phyloP scores from a whole-genome alignment of 1,140 invertebrate genomes.

The Homarus americanus region DNA sequence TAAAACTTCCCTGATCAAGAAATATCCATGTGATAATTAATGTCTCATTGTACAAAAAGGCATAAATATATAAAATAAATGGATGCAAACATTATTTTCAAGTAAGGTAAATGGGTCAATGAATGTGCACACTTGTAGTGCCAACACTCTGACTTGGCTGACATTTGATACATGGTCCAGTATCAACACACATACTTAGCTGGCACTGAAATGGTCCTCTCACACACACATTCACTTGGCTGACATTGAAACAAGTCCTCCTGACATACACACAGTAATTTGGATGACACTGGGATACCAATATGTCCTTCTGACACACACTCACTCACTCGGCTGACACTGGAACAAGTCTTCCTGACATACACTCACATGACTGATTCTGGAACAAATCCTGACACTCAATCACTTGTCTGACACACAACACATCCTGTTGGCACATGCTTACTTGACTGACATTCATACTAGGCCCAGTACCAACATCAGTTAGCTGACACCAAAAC shows the following conservation, averaged over 20 bases:
- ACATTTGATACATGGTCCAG: background rate
- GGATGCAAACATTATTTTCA: background rate
- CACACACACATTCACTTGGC: background rate
- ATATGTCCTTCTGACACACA: background rate
- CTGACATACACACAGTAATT: background rate
- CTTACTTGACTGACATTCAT: background rate
- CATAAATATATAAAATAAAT: slow-evolving; percentile 24
- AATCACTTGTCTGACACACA: too few relatives aligned
- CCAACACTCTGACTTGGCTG: background rate
- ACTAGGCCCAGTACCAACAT: background rate
- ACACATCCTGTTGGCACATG: too few relatives aligned
- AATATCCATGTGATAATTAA: background rate
- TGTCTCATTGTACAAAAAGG: slow-evolving; percentile 30
- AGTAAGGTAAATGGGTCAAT: slow-evolving; percentile 3
- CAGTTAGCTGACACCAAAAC: background rate
- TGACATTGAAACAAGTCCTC: background rate
- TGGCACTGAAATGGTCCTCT: background rate
- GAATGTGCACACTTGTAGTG: background rate
- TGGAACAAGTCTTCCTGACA: background rate
- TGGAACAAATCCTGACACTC: background rate
- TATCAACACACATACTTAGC: background rate
- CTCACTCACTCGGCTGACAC: background rate
- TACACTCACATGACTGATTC: background rate
- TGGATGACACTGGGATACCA: background rate
- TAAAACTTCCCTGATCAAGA: slow-evolving; percentile 2